Evolutionary conservation across 23 tunicate species (phyloP).

Genomic region (Trididemnum clinides): DNA sequence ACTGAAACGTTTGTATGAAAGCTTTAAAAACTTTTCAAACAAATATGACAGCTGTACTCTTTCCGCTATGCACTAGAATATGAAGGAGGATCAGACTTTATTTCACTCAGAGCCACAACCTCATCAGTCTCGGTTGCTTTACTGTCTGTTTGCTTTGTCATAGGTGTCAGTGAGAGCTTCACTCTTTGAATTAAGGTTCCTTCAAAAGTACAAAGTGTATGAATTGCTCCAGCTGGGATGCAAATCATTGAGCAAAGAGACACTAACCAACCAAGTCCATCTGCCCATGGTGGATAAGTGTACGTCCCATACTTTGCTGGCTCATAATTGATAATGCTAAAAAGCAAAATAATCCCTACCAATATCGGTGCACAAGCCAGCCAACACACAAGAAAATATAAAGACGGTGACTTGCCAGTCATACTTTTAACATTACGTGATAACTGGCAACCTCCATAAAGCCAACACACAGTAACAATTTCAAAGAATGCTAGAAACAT

Average conservation of each 20-base stretch:
- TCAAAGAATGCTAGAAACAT: slow-evolving; percentile 86
- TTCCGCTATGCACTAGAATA: too few species aligned
- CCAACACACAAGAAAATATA: slow-evolving; percentile 71
- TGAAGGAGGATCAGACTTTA: too few species aligned
- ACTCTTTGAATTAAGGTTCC: slow-evolving; percentile 33
- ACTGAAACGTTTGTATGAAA: too few species aligned
- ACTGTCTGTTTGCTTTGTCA: too few species aligned
- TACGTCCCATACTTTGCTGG: slow-evolving; percentile 65
- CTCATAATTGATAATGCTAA: slow-evolving; percentile 62
- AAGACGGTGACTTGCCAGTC: slow-evolving; percentile 41
- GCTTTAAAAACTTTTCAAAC: too few species aligned
- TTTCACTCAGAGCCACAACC: too few species aligned
- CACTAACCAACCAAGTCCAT: slow-evolving; percentile 61
- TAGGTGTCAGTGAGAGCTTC: too few species aligned
- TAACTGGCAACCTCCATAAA: slow-evolving; percentile 57
- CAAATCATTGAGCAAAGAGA: slow-evolving; percentile 59
- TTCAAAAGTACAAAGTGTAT: not conserved
- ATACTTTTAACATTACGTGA: slow-evolving; percentile 41
- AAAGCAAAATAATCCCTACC: slow-evolving; percentile 63
- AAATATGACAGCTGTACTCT: too few species aligned
- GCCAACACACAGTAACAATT: slow-evolving; percentile 74
- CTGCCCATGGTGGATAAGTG: slow-evolving; percentile 76
- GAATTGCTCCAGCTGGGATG: slow-evolving; percentile 51
- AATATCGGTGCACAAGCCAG: slow-evolving; percentile 52
- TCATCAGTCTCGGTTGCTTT: too few species aligned